Percentiles rank a stretch among this genome's conserved stretches.
These are phyloP conservation scores for Nasonia giraulti DNA, from an alignment of 1,140 invertebrate genomes.

Conservation along the genomic window DNA sequence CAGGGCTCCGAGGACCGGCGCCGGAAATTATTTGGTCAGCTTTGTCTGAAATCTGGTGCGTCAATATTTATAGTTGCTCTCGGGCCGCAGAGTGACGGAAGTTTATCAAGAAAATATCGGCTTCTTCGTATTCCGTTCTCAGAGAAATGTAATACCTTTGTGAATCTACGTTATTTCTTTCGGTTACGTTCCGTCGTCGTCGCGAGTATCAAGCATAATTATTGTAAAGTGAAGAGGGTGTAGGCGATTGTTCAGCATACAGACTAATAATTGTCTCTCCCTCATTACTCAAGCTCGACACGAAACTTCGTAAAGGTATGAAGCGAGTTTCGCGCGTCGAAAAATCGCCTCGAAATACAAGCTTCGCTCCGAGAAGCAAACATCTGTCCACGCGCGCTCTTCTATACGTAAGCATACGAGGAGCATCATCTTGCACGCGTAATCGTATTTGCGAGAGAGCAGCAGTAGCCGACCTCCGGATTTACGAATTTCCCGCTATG, in stretches of 20 bases:
- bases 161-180: too few species aligned
- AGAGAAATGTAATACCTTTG: not conserved
- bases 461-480: not conserved
- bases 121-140: not conserved
- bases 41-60: not conserved
- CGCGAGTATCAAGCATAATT: too few species aligned
- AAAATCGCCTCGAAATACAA: not conserved
- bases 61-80: not conserved
- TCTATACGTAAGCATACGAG: not conserved
- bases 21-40: not conserved
- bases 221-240: too few species aligned
- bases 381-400: not conserved
- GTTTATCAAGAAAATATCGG: not conserved
- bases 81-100: not conserved
- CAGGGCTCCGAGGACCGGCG: not conserved
- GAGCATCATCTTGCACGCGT: not conserved
- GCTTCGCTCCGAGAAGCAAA: not conserved
- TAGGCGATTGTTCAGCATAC: too few species aligned
- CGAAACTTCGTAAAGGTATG: too few species aligned
- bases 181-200: too few species aligned
- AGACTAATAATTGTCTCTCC: too few species aligned
- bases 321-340: not conserved
- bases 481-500: not conserved
- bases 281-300: not conserved
- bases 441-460: slow-evolving; percentile 27